Base-by-base conservation (phyloP, 2,113 vertebrate genomes). In the Podarcis raffonei region DNA sequence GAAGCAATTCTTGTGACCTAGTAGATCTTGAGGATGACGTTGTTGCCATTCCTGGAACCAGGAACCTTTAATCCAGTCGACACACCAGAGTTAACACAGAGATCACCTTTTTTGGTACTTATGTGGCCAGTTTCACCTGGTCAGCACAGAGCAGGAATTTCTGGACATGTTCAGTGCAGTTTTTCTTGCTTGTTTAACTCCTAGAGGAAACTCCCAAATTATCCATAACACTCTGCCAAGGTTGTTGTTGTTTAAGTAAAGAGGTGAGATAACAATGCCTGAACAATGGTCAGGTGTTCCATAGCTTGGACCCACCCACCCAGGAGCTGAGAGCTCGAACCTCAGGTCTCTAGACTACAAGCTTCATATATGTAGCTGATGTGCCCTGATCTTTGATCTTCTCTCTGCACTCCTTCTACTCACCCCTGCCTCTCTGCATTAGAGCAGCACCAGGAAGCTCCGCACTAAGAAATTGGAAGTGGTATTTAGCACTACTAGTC, bases 131-230 rank as follows among this genome's bases (percentile, higher is more conserved):
- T 92, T 98, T 98, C 53, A 99, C 98, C 1, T 90, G 96, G 75
- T 99, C 98, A 0, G 98, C 98, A 16, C 99, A 99, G 83, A 96
- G 96, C 82, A 99, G 93, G 94, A 99, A 99, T 30, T 96, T 97
- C 0, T 94, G 93, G 71, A 99, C 95, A 0, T 98, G 97, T 2
- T 97, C 86, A 0, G 97, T 94, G 91, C 99, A 99, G 79, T 97
- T 97, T n/a, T n/a, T 27, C 35, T 27, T 37, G 30, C 35, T 35
- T 37, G 30, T 6, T 18, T 65, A n/a, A 5, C 5, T 37, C 23
- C 32, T 8, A 11, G 3, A 39, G 39, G 39, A 39, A 39, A 37
- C 35, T 81, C 4, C 37, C 7, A 37, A 83, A 16, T 4, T 37
- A 3, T 7, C 37, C 5, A 16, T 66, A 8, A 68, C 35, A 42